phyloP scores from a whole-genome alignment of 30 jellyfish, hydroid and myxozoan genomes.

The Chrysaora quinquecirrha region DNA sequence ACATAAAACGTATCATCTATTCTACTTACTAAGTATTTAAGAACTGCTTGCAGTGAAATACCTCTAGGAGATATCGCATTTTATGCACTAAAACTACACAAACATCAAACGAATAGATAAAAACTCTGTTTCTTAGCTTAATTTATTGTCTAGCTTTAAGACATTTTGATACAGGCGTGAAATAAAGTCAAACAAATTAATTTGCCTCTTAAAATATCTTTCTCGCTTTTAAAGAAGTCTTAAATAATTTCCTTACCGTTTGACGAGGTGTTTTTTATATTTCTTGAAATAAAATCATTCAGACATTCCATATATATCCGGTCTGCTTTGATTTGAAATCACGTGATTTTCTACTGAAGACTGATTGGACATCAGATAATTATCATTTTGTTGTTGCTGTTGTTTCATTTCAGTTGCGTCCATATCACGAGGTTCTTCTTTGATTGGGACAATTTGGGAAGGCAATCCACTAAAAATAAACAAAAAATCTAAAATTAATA shows the following conservation, averaged over 20 bases:
- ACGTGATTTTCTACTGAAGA: conserved; percentile 34
- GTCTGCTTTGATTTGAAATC: neutral
- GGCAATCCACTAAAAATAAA: conserved; percentile 57
- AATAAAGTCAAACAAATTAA: too few relatives aligned
- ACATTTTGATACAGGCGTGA: neutral
- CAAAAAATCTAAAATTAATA: too few relatives aligned
- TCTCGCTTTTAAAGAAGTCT: too few relatives aligned
- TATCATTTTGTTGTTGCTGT: conserved; percentile 7
- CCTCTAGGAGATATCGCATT: neutral
- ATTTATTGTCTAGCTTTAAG: neutral
- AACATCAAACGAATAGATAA: neutral
- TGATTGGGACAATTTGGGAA: conserved; percentile 62
- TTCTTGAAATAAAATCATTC: too few relatives aligned
- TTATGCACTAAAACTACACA: neutral
- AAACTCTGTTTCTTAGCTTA: neutral
- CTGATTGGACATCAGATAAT: conserved; percentile 27
- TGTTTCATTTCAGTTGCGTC: conserved; percentile 10
- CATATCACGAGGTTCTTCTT: conserved; percentile 67
- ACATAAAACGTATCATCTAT: too few relatives aligned
- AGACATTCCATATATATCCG: neutral
- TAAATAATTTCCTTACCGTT: too few relatives aligned
- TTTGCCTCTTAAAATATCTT: too few relatives aligned
- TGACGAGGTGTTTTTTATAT: too few relatives aligned
- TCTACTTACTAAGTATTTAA: too few relatives aligned
- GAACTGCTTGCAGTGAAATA: too few relatives aligned